A percentile compares a stretch with the other conserved stretches of the same genome.
These are phyloP conservation scores for Polypedilum pembai DNA, from an alignment of 1,140 invertebrate genomes.

Conservation along the genomic window DNA sequence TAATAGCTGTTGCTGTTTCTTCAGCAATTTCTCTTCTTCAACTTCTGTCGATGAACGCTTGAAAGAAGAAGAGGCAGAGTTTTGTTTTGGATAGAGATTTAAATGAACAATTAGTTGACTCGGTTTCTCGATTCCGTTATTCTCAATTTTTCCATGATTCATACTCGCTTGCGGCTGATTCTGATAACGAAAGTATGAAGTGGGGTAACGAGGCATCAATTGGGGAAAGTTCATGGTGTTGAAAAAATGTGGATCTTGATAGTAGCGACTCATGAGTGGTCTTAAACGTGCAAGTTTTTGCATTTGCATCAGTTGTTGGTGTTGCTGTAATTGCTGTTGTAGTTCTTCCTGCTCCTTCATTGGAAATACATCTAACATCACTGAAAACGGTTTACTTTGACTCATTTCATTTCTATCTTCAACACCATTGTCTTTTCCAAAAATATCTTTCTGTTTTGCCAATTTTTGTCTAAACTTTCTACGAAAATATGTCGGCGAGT, in stretches of 20 bases:
- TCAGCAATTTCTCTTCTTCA: neutral
- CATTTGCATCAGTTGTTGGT: neutral
- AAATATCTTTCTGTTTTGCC: neutral
- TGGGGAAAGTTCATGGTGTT: constrained; percentile 12
- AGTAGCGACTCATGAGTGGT: neutral
- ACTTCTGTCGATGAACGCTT: neutral
- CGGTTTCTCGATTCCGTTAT: neutral
- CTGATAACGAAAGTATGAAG: neutral
- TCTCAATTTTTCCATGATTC: neutral
- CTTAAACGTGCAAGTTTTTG: neutral
- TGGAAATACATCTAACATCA: neutral
- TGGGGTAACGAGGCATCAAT: neutral
- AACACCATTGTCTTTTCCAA: neutral
- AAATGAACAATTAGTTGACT: constrained; percentile 23
- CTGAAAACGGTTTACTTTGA: neutral
- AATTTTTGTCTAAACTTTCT: neutral
- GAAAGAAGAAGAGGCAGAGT: neutral
- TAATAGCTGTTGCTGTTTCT: neutral
- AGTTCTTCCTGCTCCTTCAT: neutral
- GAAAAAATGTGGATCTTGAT: neutral
- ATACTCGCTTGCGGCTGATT: neutral
- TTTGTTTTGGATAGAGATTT: constrained; percentile 4
- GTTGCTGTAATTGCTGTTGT: neutral
- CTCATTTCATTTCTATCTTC: neutral
- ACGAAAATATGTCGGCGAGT: neutral